Evolutionary conservation across 2,113 vertebrate genomes (phyloP).

Genomic region (Pitta sordida): DNA sequence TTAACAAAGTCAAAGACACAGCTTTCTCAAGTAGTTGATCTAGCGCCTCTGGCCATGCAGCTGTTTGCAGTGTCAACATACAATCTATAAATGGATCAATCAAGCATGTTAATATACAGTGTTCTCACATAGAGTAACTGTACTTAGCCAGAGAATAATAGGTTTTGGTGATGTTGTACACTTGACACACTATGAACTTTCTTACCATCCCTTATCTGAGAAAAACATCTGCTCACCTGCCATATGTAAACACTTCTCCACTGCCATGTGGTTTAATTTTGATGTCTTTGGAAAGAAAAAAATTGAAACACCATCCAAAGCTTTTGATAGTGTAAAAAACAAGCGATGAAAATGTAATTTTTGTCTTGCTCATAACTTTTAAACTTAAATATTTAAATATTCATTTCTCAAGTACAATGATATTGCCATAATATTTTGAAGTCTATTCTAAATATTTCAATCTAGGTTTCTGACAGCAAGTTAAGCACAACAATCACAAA

Average conservation of each 20-base stretch:
- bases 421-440: not conserved
- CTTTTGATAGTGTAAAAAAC: not conserved
- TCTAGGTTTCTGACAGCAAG: not conserved
- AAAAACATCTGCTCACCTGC: not conserved
- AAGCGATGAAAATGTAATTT: not conserved
- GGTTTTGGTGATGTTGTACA: not conserved
- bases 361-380: not conserved
- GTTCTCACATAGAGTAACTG: not conserved
- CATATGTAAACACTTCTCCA: fast-evolving
- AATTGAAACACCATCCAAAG: not conserved
- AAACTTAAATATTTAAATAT: not conserved
- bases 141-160: not conserved
- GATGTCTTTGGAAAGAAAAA: not conserved
- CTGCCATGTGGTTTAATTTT: not conserved
- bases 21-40: not conserved
- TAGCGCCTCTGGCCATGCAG: not conserved
- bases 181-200: not conserved
- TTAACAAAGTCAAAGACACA: not conserved
- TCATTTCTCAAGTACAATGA: not conserved
- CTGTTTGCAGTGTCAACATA: not conserved
- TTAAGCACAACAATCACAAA: not conserved
- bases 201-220: not conserved
- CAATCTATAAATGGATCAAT: not conserved
- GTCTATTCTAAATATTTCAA: not conserved
- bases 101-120: not conserved